Conservation (phyloP, 2,797 vertebrate species). For the Stomatorhinus walkeri region DNA sequence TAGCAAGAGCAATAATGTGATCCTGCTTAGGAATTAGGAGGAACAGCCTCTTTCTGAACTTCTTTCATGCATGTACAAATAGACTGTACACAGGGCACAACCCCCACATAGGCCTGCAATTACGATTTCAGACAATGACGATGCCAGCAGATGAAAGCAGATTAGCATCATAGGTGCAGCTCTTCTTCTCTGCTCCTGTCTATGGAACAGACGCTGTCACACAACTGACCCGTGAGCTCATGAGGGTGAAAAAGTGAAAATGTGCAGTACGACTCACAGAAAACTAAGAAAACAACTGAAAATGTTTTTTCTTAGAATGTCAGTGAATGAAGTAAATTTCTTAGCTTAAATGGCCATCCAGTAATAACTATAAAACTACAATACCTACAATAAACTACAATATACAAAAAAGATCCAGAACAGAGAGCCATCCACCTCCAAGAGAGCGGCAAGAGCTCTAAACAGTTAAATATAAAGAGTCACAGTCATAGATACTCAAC, state of each 20-base stretch:
- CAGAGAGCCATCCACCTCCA: neutral
- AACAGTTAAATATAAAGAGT: neutral
- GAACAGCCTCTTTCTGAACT: neutral
- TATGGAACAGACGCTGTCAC: neutral
- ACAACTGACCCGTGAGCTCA: neutral
- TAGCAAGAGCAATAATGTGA: constrained; percentile 44
- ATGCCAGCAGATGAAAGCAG: neutral
- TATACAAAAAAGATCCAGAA: neutral
- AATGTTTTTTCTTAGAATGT: neutral
- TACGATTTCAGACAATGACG: neutral
- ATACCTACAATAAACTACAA: neutral
- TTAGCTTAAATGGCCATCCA: neutral
- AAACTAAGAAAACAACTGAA: neutral
- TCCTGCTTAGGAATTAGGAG: constrained; percentile 4
- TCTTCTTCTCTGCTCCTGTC: neutral
- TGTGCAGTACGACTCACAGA: neutral
- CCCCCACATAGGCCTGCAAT: neutral
- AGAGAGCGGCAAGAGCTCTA: neutral
- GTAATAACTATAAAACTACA: neutral
- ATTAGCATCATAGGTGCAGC: neutral
- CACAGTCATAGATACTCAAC: too few relatives aligned
- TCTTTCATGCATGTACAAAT: neutral
- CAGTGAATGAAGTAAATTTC: neutral
- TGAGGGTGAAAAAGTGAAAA: neutral
- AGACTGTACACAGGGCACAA: neutral